Percentiles rank a stretch among this genome's conserved stretches.
Conservation (phyloP, 1,140 invertebrate species). For the Gryon sp. region DNA sequence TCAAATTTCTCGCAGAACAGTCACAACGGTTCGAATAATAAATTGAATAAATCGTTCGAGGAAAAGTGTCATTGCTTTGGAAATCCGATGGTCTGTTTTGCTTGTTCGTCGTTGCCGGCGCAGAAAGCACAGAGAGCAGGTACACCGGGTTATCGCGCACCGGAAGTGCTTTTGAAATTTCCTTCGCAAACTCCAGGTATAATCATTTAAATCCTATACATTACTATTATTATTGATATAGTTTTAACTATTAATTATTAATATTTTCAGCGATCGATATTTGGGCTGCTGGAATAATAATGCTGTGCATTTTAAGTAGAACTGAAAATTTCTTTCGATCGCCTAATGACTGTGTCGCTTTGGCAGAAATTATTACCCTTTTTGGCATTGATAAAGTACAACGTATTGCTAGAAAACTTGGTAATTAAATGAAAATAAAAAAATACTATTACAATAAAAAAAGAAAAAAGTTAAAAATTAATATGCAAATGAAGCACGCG, state of each 20-base stretch:
- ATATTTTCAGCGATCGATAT: conserved; percentile 88
- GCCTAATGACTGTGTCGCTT: conserved; percentile 88
- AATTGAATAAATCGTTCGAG: conserved; percentile 54
- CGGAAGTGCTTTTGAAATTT: conserved; percentile 91
- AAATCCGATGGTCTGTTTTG: conserved; percentile 82
- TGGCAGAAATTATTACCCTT: conserved; percentile 90
- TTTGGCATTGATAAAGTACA: conserved; percentile 87
- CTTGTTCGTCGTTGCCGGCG: conserved; percentile 81
- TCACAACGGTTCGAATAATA: conserved; percentile 56
- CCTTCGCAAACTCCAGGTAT: conserved; percentile 86
- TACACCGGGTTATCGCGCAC: conserved; percentile 93
- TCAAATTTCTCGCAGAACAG: conserved; percentile 67
- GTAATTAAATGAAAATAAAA: conserved; percentile 72
- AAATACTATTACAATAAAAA: background rate
- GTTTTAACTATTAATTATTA: conserved; percentile 1
- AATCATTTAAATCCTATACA: conserved; percentile 5
- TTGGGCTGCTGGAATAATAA: conserved; percentile 93
- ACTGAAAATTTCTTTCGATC: conserved; percentile 92
- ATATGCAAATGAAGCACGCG: no score
- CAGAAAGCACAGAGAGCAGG: conserved; percentile 89
- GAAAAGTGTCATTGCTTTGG: conserved; percentile 83
- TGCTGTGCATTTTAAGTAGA: conserved; percentile 88
- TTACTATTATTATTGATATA: no score
- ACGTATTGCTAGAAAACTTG: conserved; percentile 84
- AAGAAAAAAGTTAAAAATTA: no score